Percentiles rank a stretch among this genome's conserved stretches.
These are phyloP conservation scores for Anodontia alba DNA, from an alignment of 2,888 invertebrate genomes.

Conservation along the genomic window DNA sequence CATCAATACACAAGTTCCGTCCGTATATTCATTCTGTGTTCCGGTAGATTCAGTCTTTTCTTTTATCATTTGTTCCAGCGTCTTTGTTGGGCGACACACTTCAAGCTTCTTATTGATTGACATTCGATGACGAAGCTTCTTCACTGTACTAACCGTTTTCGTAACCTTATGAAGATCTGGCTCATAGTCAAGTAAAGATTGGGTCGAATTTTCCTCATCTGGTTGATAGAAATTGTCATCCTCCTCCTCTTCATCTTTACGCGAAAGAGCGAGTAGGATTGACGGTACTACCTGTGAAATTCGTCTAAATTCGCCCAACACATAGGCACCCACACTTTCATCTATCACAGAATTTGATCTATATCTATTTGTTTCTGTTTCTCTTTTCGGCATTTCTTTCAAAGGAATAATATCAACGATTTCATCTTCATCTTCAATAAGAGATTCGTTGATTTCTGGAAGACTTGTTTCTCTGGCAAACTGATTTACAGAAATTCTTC, in stretches of 20 bases:
- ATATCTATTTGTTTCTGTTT: not conserved
- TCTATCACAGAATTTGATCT: slow-evolving; percentile 21
- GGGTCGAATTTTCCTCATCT: slow-evolving; percentile 15
- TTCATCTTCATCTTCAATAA: not conserved
- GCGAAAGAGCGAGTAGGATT: slow-evolving; percentile 66
- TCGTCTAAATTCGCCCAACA: slow-evolving; percentile 69
- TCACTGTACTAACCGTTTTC: slow-evolving; percentile 65
- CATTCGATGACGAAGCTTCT: slow-evolving; percentile 65
- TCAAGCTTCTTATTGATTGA: slow-evolving; percentile 64
- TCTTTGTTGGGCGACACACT: slow-evolving; percentile 52
- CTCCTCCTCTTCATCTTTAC: slow-evolving; percentile 49
- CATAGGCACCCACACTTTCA: slow-evolving; percentile 65
- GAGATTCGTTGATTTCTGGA: slow-evolving; percentile 41
- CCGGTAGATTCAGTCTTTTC: slow-evolving; percentile 53
- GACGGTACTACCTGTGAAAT: slow-evolving; percentile 72
- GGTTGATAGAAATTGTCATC: slow-evolving; percentile 34
- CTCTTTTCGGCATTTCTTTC: not conserved
- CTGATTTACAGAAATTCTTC: slow-evolving; percentile 17
- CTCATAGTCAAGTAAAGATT: slow-evolving; percentile 45
- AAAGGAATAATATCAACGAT: not conserved
- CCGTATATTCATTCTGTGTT: slow-evolving; percentile 63
- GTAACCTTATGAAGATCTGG: slow-evolving; percentile 66
- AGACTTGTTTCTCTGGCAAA: slow-evolving; percentile 44
- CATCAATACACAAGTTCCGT: slow-evolving; percentile 67
- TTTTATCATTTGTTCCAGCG: slow-evolving; percentile 65